Evolutionary conservation across 2,113 vertebrate species (phyloP).

Genomic region (Neopipo cinnamomea): DNA sequence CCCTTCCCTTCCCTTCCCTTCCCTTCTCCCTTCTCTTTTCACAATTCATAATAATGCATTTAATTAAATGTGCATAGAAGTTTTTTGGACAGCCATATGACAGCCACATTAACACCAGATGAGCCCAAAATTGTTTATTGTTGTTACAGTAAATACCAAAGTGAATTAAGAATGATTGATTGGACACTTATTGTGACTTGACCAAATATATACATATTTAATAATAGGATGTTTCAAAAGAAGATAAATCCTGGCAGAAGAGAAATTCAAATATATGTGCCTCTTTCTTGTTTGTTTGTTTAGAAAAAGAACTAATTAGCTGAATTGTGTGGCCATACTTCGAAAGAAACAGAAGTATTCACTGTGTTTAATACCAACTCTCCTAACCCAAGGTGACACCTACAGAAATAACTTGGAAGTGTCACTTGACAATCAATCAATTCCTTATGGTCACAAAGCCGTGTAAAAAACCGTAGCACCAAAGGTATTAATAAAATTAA

Average conservation of each 20-base stretch:
- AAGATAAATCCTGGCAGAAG: not conserved
- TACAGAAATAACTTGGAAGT: conserved; percentile 56
- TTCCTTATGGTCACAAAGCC: not conserved
- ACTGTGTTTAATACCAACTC: not conserved
- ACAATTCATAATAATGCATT: conserved; percentile 58
- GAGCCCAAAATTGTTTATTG: conserved; percentile 57
- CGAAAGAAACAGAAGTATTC: not conserved
- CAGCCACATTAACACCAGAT: conserved; percentile 72
- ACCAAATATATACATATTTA: not conserved
- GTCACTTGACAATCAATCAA: conserved; percentile 24
- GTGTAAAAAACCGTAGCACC: not conserved
- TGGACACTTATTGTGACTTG: conserved; percentile 1
- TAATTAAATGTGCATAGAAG: conserved; percentile 64
- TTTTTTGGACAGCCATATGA: conserved; percentile 43
- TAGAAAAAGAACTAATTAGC: not conserved
- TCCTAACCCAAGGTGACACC: conserved; percentile 30
- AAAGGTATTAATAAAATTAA: conserved; percentile 1
- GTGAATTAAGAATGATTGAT: conserved; percentile 13
- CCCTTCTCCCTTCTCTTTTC: not conserved
- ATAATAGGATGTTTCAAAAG: not conserved
- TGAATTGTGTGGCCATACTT: not conserved
- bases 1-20: not conserved
- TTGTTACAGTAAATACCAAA: conserved; percentile 48
- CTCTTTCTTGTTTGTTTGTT: not conserved
- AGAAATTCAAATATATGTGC: not conserved